These are phyloP conservation scores for Alentia gelatinosa DNA, from an alignment of 2,888 invertebrate genomes.

Conservation along the genomic window DNA sequence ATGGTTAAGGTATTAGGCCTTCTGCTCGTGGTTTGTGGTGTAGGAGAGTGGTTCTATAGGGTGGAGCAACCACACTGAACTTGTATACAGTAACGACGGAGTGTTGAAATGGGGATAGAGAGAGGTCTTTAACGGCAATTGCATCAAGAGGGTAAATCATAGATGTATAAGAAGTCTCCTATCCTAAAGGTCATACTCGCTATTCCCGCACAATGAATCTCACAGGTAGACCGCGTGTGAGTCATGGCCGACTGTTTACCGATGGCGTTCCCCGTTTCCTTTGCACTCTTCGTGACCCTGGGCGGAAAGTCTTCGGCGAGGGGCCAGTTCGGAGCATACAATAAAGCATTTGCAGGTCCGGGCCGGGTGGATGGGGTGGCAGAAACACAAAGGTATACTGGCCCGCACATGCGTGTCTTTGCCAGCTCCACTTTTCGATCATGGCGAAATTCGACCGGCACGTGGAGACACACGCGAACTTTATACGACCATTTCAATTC, in stretches of 20 bases:
- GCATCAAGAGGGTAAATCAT: neutral
- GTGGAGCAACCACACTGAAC: neutral
- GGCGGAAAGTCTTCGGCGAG: conserved; percentile 3
- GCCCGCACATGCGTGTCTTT: neutral
- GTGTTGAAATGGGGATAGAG: neutral
- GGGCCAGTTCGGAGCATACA: conserved; percentile 19
- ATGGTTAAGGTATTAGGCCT: neutral
- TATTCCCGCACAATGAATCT: conserved; percentile 4
- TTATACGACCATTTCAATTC: conserved; percentile 39
- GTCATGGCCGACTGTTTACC: conserved; percentile 14
- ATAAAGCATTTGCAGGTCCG: neutral
- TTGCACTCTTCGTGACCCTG: conserved; percentile 32
- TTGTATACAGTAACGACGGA: neutral
- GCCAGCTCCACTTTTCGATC: conserved; percentile 4
- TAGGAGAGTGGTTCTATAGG: neutral
- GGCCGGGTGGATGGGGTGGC: neutral
- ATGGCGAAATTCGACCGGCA: neutral
- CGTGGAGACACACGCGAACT: conserved; percentile 13
- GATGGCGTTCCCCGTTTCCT: neutral
- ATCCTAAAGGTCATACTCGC: neutral
- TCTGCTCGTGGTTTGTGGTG: neutral
- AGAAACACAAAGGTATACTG: neutral
- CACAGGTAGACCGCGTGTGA: neutral
- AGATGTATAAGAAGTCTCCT: neutral
- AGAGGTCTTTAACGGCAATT: neutral